Base-by-base conservation (phyloP, 2,888 invertebrate genomes). In the Diarsia rubi region DNA sequence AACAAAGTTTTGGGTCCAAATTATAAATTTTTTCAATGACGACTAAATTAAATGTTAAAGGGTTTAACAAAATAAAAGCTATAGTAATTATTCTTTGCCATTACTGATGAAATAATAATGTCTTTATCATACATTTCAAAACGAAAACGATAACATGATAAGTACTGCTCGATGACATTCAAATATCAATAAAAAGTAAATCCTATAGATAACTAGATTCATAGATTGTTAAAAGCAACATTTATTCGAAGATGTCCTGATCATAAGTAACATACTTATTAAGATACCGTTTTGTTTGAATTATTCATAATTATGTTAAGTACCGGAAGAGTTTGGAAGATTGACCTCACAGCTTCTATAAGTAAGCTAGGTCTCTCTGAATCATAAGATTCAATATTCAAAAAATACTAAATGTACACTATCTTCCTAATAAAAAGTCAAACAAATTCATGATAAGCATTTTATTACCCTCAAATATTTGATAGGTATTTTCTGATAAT, bases 391-490 rank as follows among this genome's bases (percentile, higher is more conserved):
- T 54, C 27, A n/a, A n/a, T n/a, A n/a, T 31, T 37, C 31, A 24
- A 62, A 68, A 45, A 49, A 59, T 42, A 52, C 54, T 47, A 68
- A 6, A 44, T 57, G 63, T 45, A 73, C 44, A 65, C 24, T 47
- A 59, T n/a, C n/a, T 37, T 68, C 44, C 45, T 62, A 68, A 85
- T 81, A 84, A 74, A 84, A 76, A 63, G 27, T 60, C 31, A 64
- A 45, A 74, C 42, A 60, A 37, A 63, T 73, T 67, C 42, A 24
- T 49, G 76, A 84, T 84, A 76, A 76, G 37, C 12, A 60, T 75
- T 83, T 71, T 72, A 83, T 78, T 64, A 77, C 64, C 45, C 31
- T 67, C 66, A 82, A 82, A 67, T 69, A 76, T 85, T 74, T 84
- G 69, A 72, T 59, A 63, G 75, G 24, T 63, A 64, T 57, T 84